Evolutionary conservation across 2,888 invertebrate species (phyloP).

Genomic region (Drosophila cyrtoloma): DNA sequence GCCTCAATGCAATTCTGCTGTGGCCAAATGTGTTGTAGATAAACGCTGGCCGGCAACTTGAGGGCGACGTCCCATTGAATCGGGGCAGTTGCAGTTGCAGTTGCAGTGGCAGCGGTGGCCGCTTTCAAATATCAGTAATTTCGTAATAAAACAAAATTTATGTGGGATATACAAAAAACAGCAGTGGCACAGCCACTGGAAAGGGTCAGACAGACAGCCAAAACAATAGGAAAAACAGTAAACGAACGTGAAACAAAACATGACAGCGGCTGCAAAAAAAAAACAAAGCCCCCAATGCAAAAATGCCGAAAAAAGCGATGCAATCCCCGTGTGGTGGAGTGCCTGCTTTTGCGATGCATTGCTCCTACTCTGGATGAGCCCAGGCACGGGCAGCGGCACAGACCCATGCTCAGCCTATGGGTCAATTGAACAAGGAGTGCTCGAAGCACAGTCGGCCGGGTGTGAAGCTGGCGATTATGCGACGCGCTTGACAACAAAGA

Average conservation of each 20-base stretch:
- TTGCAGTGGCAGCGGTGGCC: not conserved
- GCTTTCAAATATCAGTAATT: conserved; percentile 69
- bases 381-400: not conserved
- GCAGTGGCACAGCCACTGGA: conserved; percentile 42
- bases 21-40: conserved; percentile 27
- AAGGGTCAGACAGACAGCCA: conserved; percentile 74
- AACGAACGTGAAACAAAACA: conserved; percentile 43
- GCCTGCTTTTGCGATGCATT: not conserved
- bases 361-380: not conserved
- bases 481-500: conserved; percentile 67
- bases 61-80: conserved; percentile 11
- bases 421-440: conserved; percentile 38
- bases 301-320: conserved; percentile 52
- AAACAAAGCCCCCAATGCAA: conserved; percentile 23
- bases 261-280: conserved; percentile 26
- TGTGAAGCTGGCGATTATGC: conserved; percentile 76
- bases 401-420: conserved; percentile 25
- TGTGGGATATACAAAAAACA: conserved; percentile 51
- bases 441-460: conserved; percentile 36
- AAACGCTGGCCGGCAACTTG: conserved; percentile 64
- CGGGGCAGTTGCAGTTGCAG: not conserved
- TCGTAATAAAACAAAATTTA: conserved; percentile 74
- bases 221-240: conserved; percentile 35
- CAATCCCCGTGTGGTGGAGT: conserved; percentile 1
- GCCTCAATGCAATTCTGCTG: conserved; percentile 10